phyloP scores from a whole-genome alignment of 2,888 invertebrate genomes.

The Proisotoma minuta region DNA sequence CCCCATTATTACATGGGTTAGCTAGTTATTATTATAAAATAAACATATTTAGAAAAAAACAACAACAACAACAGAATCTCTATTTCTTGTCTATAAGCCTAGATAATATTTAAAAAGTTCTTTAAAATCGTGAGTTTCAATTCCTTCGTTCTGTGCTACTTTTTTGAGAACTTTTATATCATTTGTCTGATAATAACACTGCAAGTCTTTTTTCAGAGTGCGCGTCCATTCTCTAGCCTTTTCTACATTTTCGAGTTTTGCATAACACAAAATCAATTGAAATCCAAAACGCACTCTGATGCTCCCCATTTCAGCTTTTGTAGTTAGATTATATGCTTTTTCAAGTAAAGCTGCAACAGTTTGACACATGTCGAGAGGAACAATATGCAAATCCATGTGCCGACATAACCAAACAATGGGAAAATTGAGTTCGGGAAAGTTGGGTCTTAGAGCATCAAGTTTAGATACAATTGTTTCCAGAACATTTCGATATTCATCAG shows the following conservation, averaged over 20 bases:
- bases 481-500: neutral
- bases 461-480: slow-evolving; percentile 1
- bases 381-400: neutral
- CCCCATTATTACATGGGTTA: no score
- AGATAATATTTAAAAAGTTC: no score
- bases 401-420: neutral
- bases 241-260: neutral
- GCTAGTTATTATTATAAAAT: no score
- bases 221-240: neutral
- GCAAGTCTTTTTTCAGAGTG: neutral
- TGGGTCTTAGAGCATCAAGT: neutral
- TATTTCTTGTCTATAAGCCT: no score
- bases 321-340: neutral
- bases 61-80: no score
- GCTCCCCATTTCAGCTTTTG: neutral
- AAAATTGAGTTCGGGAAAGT: neutral
- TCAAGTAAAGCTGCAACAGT: neutral
- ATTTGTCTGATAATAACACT: neutral
- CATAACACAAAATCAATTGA: neutral
- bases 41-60: no score
- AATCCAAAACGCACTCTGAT: neutral
- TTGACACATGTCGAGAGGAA: neutral
- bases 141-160: neutral
- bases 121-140: neutral
- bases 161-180: neutral